Evolutionary conservation across 2,888 invertebrate species (phyloP).

Genomic region (Dilophus febrilis): DNA sequence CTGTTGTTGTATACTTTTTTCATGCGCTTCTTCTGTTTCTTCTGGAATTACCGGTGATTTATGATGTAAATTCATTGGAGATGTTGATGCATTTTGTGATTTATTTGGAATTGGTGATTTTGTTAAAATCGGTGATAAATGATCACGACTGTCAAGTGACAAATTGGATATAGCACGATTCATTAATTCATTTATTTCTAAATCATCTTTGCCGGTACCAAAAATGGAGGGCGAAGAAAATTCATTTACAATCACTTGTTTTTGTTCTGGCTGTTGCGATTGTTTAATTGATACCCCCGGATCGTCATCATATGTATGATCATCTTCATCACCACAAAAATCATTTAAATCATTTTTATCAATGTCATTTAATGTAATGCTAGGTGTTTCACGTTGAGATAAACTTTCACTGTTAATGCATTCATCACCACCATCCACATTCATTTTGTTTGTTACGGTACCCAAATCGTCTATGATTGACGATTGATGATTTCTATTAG

Average conservation of each 20-base stretch:
- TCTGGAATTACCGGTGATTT: constrained; percentile 7
- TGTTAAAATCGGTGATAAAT: constrained; percentile 20
- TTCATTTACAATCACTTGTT: constrained; percentile 9
- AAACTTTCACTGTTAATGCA: neutral
- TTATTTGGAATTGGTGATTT: constrained; percentile 13
- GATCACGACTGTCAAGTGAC: constrained; percentile 27
- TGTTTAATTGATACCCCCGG: constrained; percentile 19
- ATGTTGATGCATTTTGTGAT: constrained; percentile 9
- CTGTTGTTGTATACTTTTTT: constrained; percentile 8
- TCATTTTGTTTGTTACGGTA: neutral
- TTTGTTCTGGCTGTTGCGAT: neutral
- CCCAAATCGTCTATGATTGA: neutral
- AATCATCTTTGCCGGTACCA: constrained; percentile 23
- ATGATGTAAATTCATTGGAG: constrained; percentile 7
- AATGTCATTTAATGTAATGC: constrained; percentile 11
- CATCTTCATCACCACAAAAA: constrained; percentile 35
- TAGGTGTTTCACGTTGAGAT: constrained; percentile 11
- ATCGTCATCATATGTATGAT: constrained; percentile 27
- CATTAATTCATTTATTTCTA: constrained; percentile 30
- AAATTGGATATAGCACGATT: constrained; percentile 30
- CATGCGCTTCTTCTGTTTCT: constrained; percentile 3
- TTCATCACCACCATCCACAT: constrained; percentile 4
- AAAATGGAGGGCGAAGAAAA: neutral
- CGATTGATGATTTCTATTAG: no score
- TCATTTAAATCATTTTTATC: constrained; percentile 36